Evolutionary conservation across 2,113 vertebrate species (phyloP).

Genomic region (Mus spicilegus): DNA sequence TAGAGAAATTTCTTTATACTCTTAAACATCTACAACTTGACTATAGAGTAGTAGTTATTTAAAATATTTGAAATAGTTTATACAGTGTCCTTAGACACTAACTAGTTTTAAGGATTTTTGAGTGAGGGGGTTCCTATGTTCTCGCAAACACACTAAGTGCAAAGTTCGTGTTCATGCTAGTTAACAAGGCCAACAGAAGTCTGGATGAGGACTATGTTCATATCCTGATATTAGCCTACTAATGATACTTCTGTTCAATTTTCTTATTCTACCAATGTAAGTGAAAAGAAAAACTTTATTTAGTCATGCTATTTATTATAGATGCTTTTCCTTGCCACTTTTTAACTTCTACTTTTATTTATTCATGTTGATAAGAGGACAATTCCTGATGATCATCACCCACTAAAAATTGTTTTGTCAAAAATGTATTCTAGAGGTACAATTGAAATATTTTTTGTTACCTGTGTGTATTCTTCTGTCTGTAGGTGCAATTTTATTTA

Average conservation of each 20-base stretch:
- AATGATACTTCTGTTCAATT: not conserved
- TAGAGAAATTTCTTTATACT: not conserved
- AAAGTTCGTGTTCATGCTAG: not conserved
- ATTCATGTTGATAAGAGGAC: not conserved
- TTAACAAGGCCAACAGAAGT: not conserved
- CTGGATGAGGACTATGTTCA: not conserved
- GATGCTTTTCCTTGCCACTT: not conserved
- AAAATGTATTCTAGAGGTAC: not conserved
- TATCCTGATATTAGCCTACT: not conserved
- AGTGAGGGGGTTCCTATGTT: not conserved
- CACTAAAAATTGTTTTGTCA: not conserved
- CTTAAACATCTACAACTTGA: not conserved
- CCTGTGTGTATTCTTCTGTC: accelerated
- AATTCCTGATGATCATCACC: not conserved
- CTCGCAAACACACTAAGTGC: not conserved
- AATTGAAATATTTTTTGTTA: not conserved
- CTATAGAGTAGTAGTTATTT: not conserved
- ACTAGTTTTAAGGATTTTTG: not conserved
- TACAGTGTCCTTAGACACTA: not conserved
- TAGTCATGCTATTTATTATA: not conserved
- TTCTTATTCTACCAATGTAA: not conserved
- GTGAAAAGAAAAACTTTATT: not conserved
- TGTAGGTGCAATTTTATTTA: not conserved
- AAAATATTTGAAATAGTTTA: not conserved
- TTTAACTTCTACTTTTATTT: not conserved